These are phyloP conservation scores for Gulo gulo DNA, from an alignment of 2,113 vertebrate genomes.

Conservation along the genomic window DNA sequence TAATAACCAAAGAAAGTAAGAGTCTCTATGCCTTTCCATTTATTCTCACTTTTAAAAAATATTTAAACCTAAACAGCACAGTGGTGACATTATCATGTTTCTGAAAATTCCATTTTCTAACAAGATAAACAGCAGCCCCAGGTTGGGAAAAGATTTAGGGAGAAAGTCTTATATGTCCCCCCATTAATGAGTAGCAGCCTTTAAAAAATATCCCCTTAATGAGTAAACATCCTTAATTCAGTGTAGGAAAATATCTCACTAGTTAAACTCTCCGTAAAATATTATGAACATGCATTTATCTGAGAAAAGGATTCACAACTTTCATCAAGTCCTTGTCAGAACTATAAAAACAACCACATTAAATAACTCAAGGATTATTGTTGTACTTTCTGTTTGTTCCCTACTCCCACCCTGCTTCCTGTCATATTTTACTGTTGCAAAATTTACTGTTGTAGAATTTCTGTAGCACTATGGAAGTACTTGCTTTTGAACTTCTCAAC, in stretches of 20 bases:
- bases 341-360: background rate
- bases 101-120: background rate
- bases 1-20: background rate
- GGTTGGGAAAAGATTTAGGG: background rate
- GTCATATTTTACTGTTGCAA: background rate
- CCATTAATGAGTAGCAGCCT: background rate
- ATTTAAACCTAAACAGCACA: background rate
- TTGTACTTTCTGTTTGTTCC: background rate
- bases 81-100: background rate
- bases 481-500: background rate
- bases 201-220: background rate
- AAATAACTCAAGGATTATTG: background rate
- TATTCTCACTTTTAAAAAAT: background rate
- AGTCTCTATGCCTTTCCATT: background rate
- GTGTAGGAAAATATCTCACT: background rate
- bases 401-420: background rate
- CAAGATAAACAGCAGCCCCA: background rate
- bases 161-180: background rate
- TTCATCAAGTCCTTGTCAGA: background rate
- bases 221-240: background rate
- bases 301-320: background rate
- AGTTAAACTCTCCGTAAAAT: background rate
- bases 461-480: fast-evolving
- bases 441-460: background rate
- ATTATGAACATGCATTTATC: background rate